phyloP scores from a whole-genome alignment of 2,888 invertebrate species.

The Imbricaverruca yamaguchii region DNA sequence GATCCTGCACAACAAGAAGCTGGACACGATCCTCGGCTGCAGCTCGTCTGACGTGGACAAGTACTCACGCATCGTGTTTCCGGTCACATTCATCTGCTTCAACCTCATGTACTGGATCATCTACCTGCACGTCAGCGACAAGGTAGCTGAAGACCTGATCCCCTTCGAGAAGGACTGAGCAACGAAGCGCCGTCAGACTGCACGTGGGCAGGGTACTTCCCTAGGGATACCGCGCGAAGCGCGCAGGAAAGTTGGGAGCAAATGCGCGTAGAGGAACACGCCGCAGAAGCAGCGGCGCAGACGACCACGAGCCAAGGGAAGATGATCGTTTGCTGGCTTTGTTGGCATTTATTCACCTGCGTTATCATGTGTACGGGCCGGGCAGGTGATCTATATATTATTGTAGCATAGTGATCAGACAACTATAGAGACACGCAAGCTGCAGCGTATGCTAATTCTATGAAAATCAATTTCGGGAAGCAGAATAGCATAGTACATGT shows the following conservation, averaged over 20 bases:
- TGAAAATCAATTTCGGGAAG: too few relatives aligned
- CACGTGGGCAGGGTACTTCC: too few relatives aligned
- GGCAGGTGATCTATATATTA: neutral
- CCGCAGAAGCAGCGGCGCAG: neutral
- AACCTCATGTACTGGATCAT: slow-evolving; percentile 98
- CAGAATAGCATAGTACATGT: too few relatives aligned
- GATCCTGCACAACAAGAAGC: neutral
- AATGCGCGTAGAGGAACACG: neutral
- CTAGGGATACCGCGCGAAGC: too few relatives aligned
- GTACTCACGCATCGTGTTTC: slow-evolving; percentile 67
- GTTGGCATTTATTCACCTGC: neutral
- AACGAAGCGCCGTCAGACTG: too few relatives aligned
- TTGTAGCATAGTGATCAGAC: neutral
- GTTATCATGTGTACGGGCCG: neutral
- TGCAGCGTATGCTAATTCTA: too few relatives aligned
- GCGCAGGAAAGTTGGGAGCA: too few relatives aligned
- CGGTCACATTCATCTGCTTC: slow-evolving; percentile 96
- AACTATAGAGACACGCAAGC: too few relatives aligned
- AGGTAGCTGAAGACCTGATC: slow-evolving; percentile 87
- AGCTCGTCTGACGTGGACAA: neutral
- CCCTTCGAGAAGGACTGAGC: slow-evolving; percentile 33
- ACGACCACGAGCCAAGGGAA: neutral
- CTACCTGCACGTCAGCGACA: slow-evolving; percentile 91
- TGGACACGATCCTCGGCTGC: neutral
- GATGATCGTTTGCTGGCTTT: neutral